phyloP scores from a whole-genome alignment of 2,113 vertebrate genomes.

The Archilochus colubris region DNA sequence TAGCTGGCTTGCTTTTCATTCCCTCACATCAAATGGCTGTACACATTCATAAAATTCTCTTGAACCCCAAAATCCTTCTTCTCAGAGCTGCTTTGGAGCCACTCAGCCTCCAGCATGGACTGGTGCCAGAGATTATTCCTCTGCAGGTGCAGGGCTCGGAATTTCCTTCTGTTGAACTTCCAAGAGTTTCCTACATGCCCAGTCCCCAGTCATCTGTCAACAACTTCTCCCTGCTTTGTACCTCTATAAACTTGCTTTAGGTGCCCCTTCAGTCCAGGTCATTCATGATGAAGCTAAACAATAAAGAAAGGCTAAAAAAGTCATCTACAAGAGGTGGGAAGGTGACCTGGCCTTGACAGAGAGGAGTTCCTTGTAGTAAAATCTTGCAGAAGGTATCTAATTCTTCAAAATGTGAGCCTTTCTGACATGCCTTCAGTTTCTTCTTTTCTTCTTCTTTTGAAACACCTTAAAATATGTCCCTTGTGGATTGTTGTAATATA shows the following conservation, averaged over 20 bases:
- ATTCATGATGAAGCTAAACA: background rate
- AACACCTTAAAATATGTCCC: background rate
- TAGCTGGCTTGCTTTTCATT: background rate
- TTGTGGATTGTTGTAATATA: background rate
- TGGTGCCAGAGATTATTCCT: background rate
- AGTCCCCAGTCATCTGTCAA: background rate
- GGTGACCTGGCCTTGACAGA: background rate
- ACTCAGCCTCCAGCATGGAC: background rate
- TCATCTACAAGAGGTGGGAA: background rate
- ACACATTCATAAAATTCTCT: background rate
- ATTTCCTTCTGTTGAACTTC: background rate
- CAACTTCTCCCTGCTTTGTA: background rate
- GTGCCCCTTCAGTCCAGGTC: background rate
- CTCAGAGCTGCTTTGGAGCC: background rate
- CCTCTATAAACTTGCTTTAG: background rate
- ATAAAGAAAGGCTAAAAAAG: background rate
- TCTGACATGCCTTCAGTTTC: background rate
- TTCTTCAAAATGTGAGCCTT: background rate
- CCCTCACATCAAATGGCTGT: background rate
- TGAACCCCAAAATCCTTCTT: background rate
- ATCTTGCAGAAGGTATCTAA: background rate
- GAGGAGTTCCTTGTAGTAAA: background rate
- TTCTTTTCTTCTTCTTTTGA: background rate
- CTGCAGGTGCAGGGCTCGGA: background rate
- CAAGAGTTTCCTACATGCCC: fast-evolving